Percentiles rank a stretch among this genome's conserved stretches.
These are phyloP conservation scores for Axinella damicornis DNA, from an alignment of 37 sponge, comb jelly and placozoan genomes.

Conservation along the genomic window DNA sequence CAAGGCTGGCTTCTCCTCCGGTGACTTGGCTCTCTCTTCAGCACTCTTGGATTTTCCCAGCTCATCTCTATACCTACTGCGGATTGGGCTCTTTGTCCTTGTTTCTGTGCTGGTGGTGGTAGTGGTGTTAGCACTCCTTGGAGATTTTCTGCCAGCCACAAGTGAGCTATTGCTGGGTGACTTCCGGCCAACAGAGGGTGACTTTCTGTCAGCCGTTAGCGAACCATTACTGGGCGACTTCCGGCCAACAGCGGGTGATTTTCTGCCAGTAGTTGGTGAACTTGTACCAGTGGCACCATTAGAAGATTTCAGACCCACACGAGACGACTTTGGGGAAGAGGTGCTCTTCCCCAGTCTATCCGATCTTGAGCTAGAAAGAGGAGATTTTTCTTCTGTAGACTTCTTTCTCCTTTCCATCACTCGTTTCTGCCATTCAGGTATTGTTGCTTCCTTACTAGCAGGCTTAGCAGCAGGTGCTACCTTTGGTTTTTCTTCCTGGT, in stretches of 20 bases:
- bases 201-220: no score
- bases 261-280: constrained; percentile 14
- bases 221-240: no score
- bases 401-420: constrained; percentile 50
- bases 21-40: not conserved
- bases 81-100: not conserved
- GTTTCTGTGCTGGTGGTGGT: not conserved
- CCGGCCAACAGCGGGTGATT: not conserved
- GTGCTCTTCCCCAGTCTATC: not conserved
- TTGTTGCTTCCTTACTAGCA: not conserved
- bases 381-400: not conserved
- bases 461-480: not conserved
- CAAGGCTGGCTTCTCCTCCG: not conserved
- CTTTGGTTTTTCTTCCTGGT: not conserved
- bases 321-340: not conserved
- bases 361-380: not conserved
- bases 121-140: not conserved
- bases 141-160: not conserved
- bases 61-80: not conserved
- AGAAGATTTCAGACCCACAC: not conserved
- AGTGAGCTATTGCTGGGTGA: no score
- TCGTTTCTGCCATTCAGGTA: constrained; percentile 58
- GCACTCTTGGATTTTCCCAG: no score
- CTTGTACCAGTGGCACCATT: constrained; percentile 9
- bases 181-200: no score